phyloP scores from a whole-genome alignment of 2,888 invertebrate species.

The Amphipoea lucens region DNA sequence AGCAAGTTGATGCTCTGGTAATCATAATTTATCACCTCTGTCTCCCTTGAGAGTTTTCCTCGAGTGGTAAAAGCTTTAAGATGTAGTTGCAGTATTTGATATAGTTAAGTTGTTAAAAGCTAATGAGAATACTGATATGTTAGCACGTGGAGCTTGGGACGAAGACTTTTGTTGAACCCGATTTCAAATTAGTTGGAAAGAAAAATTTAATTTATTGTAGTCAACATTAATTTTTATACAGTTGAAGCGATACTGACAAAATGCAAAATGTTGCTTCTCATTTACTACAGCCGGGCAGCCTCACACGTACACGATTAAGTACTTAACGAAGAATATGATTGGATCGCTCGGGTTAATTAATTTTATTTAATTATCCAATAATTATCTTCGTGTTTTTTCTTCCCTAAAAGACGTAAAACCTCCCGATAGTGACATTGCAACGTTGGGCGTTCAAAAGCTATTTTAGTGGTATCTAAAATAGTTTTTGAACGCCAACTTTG shows the following conservation, averaged over 20 bases:
- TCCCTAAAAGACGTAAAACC: neutral
- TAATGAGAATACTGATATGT: neutral
- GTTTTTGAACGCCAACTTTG: too few relatives aligned
- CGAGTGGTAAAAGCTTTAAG: constrained; percentile 50
- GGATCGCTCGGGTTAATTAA: neutral
- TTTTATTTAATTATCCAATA: too few relatives aligned
- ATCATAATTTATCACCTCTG: constrained; percentile 67
- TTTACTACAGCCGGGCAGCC: neutral
- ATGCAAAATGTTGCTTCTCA: neutral
- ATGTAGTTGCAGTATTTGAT: constrained; percentile 38
- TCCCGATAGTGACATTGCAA: neutral
- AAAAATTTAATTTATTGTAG: neutral
- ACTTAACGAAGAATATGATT: neutral
- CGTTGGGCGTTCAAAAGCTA: neutral
- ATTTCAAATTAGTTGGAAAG: neutral
- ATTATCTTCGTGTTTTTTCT: neutral
- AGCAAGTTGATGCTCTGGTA: constrained; percentile 63
- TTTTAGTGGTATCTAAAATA: neutral
- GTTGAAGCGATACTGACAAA: too few relatives aligned
- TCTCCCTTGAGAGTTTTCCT: constrained; percentile 45
- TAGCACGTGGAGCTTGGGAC: too few relatives aligned
- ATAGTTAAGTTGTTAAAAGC: constrained; percentile 8
- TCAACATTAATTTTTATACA: too few relatives aligned
- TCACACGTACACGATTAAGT: neutral
- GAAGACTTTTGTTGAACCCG: neutral